phyloP scores from a whole-genome alignment of 2,888 invertebrate genomes.

The Saturnia pavonia region DNA sequence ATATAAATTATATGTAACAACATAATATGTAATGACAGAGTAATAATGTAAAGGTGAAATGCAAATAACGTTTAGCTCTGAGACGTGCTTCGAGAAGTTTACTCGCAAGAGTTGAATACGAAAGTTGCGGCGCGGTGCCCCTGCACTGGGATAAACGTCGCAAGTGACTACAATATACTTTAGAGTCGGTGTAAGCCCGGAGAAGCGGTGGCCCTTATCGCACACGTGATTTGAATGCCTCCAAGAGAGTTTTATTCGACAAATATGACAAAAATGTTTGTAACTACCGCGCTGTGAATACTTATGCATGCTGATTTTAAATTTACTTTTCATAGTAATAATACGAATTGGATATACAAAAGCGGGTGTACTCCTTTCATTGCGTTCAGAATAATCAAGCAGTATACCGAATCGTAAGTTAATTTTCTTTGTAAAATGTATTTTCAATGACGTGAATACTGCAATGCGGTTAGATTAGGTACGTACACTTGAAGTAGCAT shows the following conservation, averaged over 20 bases:
- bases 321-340: conserved; percentile 17
- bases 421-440: too few species aligned
- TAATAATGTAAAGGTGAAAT: conserved; percentile 66
- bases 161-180: conserved; percentile 66
- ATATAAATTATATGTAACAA: conserved; percentile 9
- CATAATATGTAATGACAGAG: conserved; percentile 55
- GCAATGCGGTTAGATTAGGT: too few species aligned
- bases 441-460: too few species aligned
- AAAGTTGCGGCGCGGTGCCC: conserved; percentile 46
- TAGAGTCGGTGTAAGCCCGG: conserved; percentile 63
- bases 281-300: conserved; percentile 65
- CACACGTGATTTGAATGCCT: conserved; percentile 66
- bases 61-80: conserved; percentile 65
- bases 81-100: conserved; percentile 66
- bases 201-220: conserved; percentile 67
- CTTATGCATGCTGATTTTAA: conserved; percentile 49
- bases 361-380: neutral
- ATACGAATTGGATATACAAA: neutral
- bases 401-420: too few species aligned
- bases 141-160: conserved; percentile 54
- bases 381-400: too few species aligned
- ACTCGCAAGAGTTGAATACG: conserved; percentile 62
- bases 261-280: conserved; percentile 70
- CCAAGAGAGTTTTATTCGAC: conserved; percentile 60
- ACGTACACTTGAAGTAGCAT: too few species aligned